A percentile compares a stretch with the other conserved stretches of the same genome.
Evolutionary conservation across 1,140 invertebrate genomes (phyloP).

Genomic region (Drosophila sp.): DNA sequence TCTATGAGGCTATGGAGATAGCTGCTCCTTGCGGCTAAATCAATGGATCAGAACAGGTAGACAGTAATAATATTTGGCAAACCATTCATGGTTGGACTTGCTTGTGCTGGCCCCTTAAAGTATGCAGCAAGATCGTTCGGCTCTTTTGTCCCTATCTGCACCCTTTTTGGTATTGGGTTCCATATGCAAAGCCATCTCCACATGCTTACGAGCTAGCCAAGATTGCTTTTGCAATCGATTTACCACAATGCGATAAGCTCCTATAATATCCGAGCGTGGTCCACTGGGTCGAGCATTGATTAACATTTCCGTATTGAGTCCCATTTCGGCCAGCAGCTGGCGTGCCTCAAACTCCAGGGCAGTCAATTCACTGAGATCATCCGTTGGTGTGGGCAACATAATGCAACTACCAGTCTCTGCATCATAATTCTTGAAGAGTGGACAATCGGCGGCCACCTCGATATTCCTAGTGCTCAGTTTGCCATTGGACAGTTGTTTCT

Average conservation of each 20-base stretch:
- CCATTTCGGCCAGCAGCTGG: conserved; percentile 81
- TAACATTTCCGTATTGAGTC: conserved; percentile 82
- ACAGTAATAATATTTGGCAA: conserved; percentile 14
- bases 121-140: conserved; percentile 79
- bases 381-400: conserved; percentile 83
- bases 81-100: background rate
- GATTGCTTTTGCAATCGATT: conserved; percentile 83
- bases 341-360: conserved; percentile 83
- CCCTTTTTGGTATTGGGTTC: conserved; percentile 67
- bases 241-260: conserved; percentile 83
- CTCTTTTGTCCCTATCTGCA: conserved; percentile 45
- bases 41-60: conserved; percentile 6
- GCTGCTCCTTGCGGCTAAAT: background rate
- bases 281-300: conserved; percentile 78
- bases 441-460: conserved; percentile 72
- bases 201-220: conserved; percentile 76
- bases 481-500: conserved; percentile 71
- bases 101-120: conserved; percentile 51
- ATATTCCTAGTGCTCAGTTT: conserved; percentile 75
- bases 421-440: conserved; percentile 82
- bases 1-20: background rate
- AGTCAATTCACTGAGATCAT: conserved; percentile 80
- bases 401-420: conserved; percentile 83
- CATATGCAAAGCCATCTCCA: conserved; percentile 76
- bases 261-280: conserved; percentile 83